Evolutionary conservation across 2,888 invertebrate species (phyloP).

Genomic region (Scaptomyza tumidula): DNA sequence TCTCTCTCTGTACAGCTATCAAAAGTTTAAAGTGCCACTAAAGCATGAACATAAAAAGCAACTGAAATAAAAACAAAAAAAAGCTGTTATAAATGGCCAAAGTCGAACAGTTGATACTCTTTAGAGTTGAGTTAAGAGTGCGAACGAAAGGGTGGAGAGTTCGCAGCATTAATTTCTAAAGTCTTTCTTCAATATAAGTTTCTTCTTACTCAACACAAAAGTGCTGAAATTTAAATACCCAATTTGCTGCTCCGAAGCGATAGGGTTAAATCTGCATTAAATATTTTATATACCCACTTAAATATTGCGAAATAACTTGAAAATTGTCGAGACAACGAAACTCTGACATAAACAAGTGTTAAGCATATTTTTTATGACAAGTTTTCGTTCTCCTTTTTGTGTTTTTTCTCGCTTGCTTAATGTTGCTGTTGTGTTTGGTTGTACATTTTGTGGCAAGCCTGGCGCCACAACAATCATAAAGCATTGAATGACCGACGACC

Average conservation of each 20-base stretch:
- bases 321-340: constrained; percentile 19
- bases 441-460: constrained; percentile 31
- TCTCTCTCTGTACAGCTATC: constrained; percentile 49
- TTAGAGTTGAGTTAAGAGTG: too few relatives aligned
- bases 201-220: neutral
- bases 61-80: constrained; percentile 27
- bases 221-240: neutral
- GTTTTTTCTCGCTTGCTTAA: neutral
- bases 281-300: constrained; percentile 39
- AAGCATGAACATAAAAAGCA: constrained; percentile 40
- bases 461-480: constrained; percentile 70
- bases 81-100: constrained; percentile 14
- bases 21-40: constrained; percentile 71
- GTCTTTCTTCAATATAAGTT: neutral
- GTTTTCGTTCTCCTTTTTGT: constrained; percentile 25
- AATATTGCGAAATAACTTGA: constrained; percentile 31
- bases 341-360: constrained; percentile 68
- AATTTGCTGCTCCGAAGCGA: neutral
- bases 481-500: constrained; percentile 56
- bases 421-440: constrained; percentile 8
- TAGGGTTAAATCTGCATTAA: constrained; percentile 7
- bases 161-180: too few relatives aligned
- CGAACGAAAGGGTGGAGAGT: too few relatives aligned
- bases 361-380: constrained; percentile 72
- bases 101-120: constrained; percentile 27